phyloP scores from a whole-genome alignment of 2,113 vertebrate species.

The Sander vitreus region DNA sequence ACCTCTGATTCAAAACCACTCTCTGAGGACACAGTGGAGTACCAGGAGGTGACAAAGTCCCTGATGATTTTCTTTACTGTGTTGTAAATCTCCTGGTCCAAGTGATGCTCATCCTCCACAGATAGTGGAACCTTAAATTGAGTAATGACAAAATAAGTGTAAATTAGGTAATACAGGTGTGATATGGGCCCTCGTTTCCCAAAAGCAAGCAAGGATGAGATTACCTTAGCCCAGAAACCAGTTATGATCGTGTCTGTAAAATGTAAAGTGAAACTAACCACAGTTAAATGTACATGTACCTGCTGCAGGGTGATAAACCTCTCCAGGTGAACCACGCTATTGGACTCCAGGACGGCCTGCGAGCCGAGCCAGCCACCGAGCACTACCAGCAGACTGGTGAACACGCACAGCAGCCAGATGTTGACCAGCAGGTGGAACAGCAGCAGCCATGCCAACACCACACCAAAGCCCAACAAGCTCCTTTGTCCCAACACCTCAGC shows the following conservation, averaged over 20 bases:
- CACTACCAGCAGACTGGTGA: slow-evolving; percentile 86
- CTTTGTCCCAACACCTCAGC: slow-evolving; percentile 78
- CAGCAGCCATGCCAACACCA: slow-evolving; percentile 87
- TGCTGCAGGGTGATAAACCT: slow-evolving; percentile 85
- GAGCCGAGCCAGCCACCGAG: slow-evolving; percentile 91
- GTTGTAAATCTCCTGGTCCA: slow-evolving; percentile 87
- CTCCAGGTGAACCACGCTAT: slow-evolving; percentile 88
- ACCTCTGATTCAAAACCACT: slow-evolving; percentile 88
- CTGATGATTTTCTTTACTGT: slow-evolving; percentile 90
- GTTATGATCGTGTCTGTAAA: neutral
- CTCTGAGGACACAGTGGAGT: slow-evolving; percentile 87
- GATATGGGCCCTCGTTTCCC: neutral
- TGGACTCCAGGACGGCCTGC: slow-evolving; percentile 69
- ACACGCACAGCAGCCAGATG: slow-evolving; percentile 88
- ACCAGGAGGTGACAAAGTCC: slow-evolving; percentile 96
- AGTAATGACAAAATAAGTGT: neutral
- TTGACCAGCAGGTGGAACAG: slow-evolving; percentile 90
- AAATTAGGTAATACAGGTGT: neutral
- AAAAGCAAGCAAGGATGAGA: neutral
- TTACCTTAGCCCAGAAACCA: neutral
- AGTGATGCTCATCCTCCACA: slow-evolving; percentile 65
- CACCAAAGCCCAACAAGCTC: slow-evolving; percentile 81
- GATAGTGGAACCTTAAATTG: slow-evolving; percentile 60
- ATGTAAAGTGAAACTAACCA: neutral
- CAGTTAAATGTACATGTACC: slow-evolving; percentile 14